Base-by-base conservation (phyloP, 2,797 vertebrate genomes). In the Sitta carolinensis region DNA sequence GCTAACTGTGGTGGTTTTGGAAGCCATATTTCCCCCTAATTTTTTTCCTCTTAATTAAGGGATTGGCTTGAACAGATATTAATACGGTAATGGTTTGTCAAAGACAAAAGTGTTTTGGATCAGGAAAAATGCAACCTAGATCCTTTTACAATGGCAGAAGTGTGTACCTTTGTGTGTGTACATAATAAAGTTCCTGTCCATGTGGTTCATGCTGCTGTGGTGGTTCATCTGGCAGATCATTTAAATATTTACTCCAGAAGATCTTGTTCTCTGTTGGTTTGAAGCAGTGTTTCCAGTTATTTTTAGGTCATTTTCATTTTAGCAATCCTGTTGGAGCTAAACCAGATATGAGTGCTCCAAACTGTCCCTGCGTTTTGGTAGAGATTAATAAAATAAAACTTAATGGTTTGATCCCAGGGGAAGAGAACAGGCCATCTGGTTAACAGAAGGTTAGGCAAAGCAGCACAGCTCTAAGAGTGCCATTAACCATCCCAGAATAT, bases 261-360 rank as follows among this genome's bases (percentile, higher is more conserved):
- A 96, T 92, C 96, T 97, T 97, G 93, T 97, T 97, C 96, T 96
- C 87, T 96, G 86, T 94, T 97, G 96, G 96, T 98, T 95, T 97
- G 95, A 97, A 97, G 96, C 96, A 96, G 88, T 47, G 32, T 95
- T 97, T 97, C 96, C 89, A 97, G 96, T 96, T 98, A 98, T 97
- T 98, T 98, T 98, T 97, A 98, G 97, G 97, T 97, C 91, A 96
- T 97, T 97, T 98, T 97, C 95, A 94, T 98, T 95, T 97, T 96
- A 96, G 97, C 94, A 97, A 93, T 89, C 91, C 94, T 95, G 92
- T 63, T 97, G 96, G 97, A 98, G 96, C 97, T 94, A 96, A 96
- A 97, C 94, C 96, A 97, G 96, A 92, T 89, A 91, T 27, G 50
- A 81, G 45, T 88, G 94, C 95, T 97, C 77, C 97, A 96, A 96